Base-by-base conservation (phyloP, 2,797 vertebrate genomes). In the Hemibagrus guttatus region DNA sequence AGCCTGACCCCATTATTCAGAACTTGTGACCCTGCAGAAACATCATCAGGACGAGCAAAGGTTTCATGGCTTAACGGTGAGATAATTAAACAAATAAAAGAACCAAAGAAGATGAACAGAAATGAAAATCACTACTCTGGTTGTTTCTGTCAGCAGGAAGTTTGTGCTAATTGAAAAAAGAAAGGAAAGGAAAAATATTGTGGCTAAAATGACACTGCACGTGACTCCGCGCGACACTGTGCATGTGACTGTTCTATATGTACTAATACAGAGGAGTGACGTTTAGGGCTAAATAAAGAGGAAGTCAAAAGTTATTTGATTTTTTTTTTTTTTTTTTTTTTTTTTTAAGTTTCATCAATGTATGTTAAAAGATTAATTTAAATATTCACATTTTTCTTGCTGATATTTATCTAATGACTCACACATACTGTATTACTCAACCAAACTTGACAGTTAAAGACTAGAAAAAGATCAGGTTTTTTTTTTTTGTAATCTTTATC, bases 11-110 rank as follows among this genome's bases (percentile, higher is more conserved):
- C 71, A 39, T 83, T 72, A 79, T 90, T 82, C 66, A 69, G 35
- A 71, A 71, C 89, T 66, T 84, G 56, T 89, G 66, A 87, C 83
- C 85, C 81, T 69, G 56, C 31, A 17, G 31, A 42, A 54, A 88
- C 84, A 88, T 87, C 72, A 84, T 85, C 72, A 54, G 66, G 17
- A 81, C 13, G 88, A 88, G 87, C 88, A 91, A 91, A 88, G 88
- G 88, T 89, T 89, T 87, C 72, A 80, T 78, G 71, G 49, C n/a
- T 85, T 72, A 82, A 83, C 49, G 66, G 68, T 59, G 59, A 83
- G 69, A 75, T 83, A 1, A 83, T 58, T 39, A 6, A 1, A 63
- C 31, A 21, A 68, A 68, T 28, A 4, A 39, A 13, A 5, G 4
- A 49, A 28, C 8, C 3, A 54, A 42, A 71, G 12, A 71, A 71